phyloP scores from a whole-genome alignment of 1,140 invertebrate species.

The Alviniconcha marisindica region DNA sequence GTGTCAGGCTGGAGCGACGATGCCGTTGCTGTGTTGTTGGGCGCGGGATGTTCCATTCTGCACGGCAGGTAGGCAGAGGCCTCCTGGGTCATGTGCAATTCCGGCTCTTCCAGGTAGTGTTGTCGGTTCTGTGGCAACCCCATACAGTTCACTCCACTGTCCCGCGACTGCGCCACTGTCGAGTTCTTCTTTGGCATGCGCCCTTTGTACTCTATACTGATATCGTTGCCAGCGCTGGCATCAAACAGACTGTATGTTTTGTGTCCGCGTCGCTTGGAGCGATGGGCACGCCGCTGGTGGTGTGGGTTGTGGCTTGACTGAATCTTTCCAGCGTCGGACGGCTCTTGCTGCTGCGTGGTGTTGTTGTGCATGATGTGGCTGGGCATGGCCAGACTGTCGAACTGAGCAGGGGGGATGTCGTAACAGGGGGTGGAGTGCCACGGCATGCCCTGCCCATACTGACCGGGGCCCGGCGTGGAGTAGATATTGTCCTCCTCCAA shows the following conservation, averaged over 20 bases:
- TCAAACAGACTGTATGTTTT: constrained; percentile 46
- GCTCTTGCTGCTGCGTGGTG: constrained; percentile 37
- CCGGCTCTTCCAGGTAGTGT: constrained; percentile 2
- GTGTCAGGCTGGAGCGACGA: constrained; percentile 21
- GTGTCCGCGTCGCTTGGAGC: constrained; percentile 48
- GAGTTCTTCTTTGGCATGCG: constrained; percentile 67
- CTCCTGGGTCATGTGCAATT: constrained; percentile 23
- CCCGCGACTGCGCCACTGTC: constrained; percentile 57
- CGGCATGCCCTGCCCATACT: constrained; percentile 39
- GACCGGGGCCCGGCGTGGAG: constrained; percentile 38
- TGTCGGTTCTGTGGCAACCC: constrained; percentile 48
- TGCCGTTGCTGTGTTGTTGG: not conserved
- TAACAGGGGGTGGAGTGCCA: constrained; percentile 52
- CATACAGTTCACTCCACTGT: constrained; percentile 71
- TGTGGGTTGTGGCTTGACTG: constrained; percentile 32
- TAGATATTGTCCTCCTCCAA: constrained; percentile 42
- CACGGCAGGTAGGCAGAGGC: not conserved
- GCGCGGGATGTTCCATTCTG: not conserved
- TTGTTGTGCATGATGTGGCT: constrained; percentile 35
- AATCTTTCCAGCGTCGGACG: constrained; percentile 29
- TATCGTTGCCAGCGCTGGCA: constrained; percentile 56
- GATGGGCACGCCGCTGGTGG: constrained; percentile 48
- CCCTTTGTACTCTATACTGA: constrained; percentile 68
- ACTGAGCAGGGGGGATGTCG: constrained; percentile 27
- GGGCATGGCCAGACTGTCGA: constrained; percentile 35